A percentile compares a stretch with the other conserved stretches of the same genome.
These are phyloP conservation scores for Cyclopterus lumpus DNA, from an alignment of 2,797 vertebrate genomes.

Conservation along the genomic window DNA sequence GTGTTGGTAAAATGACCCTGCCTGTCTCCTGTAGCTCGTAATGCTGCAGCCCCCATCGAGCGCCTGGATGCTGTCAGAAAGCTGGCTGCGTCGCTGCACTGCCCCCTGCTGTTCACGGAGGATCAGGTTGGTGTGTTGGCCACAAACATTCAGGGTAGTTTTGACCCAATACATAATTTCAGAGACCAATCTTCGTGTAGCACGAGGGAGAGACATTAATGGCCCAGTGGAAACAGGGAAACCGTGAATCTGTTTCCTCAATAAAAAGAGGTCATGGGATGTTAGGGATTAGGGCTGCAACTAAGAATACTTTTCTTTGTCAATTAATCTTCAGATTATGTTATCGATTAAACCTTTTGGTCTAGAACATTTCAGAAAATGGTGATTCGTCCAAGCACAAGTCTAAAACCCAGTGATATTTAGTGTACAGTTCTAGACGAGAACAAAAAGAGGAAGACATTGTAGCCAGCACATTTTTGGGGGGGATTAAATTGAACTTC, in stretches of 20 bases:
- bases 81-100: slow-evolving; percentile 84
- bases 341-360: background rate
- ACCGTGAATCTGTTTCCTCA: background rate
- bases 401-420: background rate
- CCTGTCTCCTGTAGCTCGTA: slow-evolving; percentile 73
- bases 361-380: background rate
- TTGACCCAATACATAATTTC: background rate
- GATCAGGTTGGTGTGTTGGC: slow-evolving; percentile 73
- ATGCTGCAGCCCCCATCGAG: slow-evolving; percentile 60
- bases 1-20: background rate
- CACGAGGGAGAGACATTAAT: background rate
- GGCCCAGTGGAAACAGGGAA: background rate
- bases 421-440: background rate
- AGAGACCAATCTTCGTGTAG: background rate
- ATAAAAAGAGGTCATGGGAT: background rate
- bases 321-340: background rate
- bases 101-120: slow-evolving; percentile 90
- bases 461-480: too few relatives aligned
- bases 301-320: background rate
- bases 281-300: background rate
- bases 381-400: background rate
- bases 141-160: background rate
- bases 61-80: slow-evolving; percentile 75
- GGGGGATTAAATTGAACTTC: background rate
- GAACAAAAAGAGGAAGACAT: too few relatives aligned